Evolutionary conservation across 2,888 invertebrate genomes (phyloP).

Genomic region (Anaspis maculata): DNA sequence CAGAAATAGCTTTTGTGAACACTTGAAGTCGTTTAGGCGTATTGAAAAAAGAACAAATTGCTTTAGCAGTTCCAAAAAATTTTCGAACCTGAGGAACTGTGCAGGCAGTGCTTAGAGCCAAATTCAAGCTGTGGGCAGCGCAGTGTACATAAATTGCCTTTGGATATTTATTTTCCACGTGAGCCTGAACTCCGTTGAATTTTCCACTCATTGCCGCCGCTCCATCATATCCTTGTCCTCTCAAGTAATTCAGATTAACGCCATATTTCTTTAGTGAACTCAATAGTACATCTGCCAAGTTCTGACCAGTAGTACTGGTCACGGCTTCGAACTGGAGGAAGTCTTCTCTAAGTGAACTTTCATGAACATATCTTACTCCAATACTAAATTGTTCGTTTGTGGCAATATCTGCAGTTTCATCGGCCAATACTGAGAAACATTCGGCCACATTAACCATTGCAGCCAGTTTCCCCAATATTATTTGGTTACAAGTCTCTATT

Average conservation of each 20-base stretch:
- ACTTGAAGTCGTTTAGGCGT: conserved; percentile 9
- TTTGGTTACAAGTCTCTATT: background rate
- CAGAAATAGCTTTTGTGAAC: conserved; percentile 2
- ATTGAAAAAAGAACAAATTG: conserved; percentile 6
- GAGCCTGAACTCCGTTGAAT: background rate
- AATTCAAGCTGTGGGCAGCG: background rate
- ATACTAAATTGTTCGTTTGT: background rate
- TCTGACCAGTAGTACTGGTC: background rate
- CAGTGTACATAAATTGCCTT: background rate
- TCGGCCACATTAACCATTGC: background rate
- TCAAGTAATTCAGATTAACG: background rate
- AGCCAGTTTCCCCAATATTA: background rate
- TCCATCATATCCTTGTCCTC: background rate
- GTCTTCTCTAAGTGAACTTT: background rate
- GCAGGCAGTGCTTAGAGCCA: background rate
- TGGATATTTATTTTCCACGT: background rate
- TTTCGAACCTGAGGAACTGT: conserved; percentile 5
- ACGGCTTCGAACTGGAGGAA: background rate
- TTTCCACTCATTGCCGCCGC: background rate
- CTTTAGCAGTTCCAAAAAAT: conserved; percentile 6
- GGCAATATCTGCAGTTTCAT: background rate
- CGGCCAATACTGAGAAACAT: background rate
- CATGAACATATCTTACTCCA: background rate
- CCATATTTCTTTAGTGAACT: background rate
- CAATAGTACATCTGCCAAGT: background rate